A percentile compares a stretch with the other conserved stretches of the same genome.
These are phyloP conservation scores for Gortyna flavago DNA, from an alignment of 2,888 invertebrate genomes.

Conservation along the genomic window DNA sequence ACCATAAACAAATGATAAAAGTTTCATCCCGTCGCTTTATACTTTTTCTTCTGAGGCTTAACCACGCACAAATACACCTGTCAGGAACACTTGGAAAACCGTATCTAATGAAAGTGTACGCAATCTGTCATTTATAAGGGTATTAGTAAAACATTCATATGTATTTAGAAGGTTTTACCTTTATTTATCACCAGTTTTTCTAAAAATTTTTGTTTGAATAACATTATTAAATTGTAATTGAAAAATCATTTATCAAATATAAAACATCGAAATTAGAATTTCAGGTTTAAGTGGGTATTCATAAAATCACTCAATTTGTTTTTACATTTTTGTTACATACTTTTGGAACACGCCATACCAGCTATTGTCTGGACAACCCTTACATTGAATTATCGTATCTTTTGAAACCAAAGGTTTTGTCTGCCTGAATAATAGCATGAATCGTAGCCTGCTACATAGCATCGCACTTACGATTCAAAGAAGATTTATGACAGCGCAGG, in stretches of 20 bases:
- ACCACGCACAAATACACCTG: slow-evolving; percentile 20
- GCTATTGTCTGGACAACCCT: not conserved
- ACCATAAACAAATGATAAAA: slow-evolving; percentile 16
- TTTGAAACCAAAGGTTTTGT: slow-evolving; percentile 3
- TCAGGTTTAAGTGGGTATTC: too few relatives aligned
- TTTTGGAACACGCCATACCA: not conserved
- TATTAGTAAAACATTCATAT: not conserved
- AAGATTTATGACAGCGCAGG: slow-evolving; percentile 7
- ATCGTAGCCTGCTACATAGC: slow-evolving; percentile 12
- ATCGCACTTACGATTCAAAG: slow-evolving; percentile 15
- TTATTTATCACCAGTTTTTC: too few relatives aligned
- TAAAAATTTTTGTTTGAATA: not conserved
- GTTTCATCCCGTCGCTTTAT: slow-evolving; percentile 18
- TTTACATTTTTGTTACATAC: not conserved
- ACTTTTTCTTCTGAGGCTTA: slow-evolving; percentile 15
- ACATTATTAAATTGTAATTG: not conserved
- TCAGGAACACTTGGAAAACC: not conserved
- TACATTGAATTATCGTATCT: slow-evolving; percentile 18
- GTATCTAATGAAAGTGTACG: not conserved
- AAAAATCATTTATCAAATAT: not conserved
- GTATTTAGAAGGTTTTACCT: too few relatives aligned
- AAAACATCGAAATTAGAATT: not conserved
- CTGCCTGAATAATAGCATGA: slow-evolving; percentile 23
- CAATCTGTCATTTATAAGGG: not conserved
- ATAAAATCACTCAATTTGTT: not conserved